Evolutionary conservation across 2,113 vertebrate genomes (phyloP), one percentile per base, ranked within the genome.

Genomic region (Boulengeromyrus knoepffleri): DNA sequence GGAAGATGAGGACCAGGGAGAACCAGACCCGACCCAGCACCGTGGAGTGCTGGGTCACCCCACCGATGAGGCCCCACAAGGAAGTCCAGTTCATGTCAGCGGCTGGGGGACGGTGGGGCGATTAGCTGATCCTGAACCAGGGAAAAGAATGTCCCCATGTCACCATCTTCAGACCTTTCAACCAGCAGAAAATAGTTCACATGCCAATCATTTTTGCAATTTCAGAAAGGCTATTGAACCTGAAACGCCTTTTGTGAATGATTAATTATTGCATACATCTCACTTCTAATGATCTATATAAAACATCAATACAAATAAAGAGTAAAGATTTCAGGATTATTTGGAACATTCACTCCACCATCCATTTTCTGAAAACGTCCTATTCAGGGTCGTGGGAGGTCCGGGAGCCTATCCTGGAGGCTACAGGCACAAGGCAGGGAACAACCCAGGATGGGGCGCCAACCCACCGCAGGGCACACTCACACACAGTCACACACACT

Each of bases 31-130:
- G 97, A 2, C 98, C 93, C 0, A 99, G 98, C 0, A 93, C 97
- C 0, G 98, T 99, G 92, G 98, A 99, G 93, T 99, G 99, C 89
- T 99, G 96, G 94, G 97, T 99, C 90, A 99, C 97, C 0, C 98
- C 98, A 0, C 96, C 97, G 93, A 99, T 91, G 0, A 98, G 95
- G 0, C 7, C 47, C 92, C 98, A 92, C 8, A 99, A 92, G 0
- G 93, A 95, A 87, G 95, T 95, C 98, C 98, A 99, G 90, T 99
- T 98, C 98, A 99, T 99, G 92, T 92, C 12, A 49, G 89, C 56
- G 50, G 89, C 27, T 49, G 88, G 2, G 85, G 39, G 12, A 49
- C 87, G 10, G 46, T 50, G 45, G 15, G 86, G 77, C 50, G 27
- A 85, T 56, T 27, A 21, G 62, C 56, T 85, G 5, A 52, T 21